Evolutionary conservation across 2,888 invertebrate species (phyloP).

Genomic region (Scelioninae gen. 2): DNA sequence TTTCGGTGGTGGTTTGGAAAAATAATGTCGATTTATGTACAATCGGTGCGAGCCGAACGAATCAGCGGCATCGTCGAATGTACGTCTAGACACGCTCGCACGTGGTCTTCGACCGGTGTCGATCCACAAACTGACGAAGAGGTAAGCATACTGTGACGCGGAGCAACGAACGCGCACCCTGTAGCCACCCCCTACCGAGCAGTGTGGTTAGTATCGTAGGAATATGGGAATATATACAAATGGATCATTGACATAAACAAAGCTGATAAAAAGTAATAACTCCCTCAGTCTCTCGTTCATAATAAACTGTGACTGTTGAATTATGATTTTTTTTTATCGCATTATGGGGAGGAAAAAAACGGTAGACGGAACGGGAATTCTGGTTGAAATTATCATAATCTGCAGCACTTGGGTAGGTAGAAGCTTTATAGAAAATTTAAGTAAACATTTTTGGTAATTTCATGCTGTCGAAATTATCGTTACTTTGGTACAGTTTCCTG

Average conservation of each 20-base stretch:
- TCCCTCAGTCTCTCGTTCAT: background rate
- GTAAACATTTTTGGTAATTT: no score
- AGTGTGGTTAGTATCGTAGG: slow-evolving; percentile 56
- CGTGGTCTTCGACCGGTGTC: slow-evolving; percentile 61
- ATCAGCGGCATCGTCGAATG: slow-evolving; percentile 36
- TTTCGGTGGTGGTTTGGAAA: no score
- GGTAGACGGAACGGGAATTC: no score
- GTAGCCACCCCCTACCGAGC: slow-evolving; percentile 57
- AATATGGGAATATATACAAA: slow-evolving; percentile 53
- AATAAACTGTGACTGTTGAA: background rate
- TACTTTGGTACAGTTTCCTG: no score
- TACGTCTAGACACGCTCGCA: slow-evolving; percentile 48
- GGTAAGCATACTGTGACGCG: slow-evolving; percentile 57
- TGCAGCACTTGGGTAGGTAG: no score
- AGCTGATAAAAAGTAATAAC: slow-evolving; percentile 23
- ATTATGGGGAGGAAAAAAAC: no score
- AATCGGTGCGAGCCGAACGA: slow-evolving; percentile 9
- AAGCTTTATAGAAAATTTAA: no score
- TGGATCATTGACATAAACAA: slow-evolving; percentile 43
- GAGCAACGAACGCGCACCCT: slow-evolving; percentile 61
- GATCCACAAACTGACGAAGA: slow-evolving; percentile 61
- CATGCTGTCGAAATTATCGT: no score
- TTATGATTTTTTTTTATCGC: no score
- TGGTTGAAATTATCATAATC: no score
- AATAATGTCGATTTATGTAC: no score